Evolutionary conservation across 2,797 vertebrate genomes (phyloP), one percentile per base, ranked within the genome.

Genomic region (Aulostomus chinensis): DNA sequence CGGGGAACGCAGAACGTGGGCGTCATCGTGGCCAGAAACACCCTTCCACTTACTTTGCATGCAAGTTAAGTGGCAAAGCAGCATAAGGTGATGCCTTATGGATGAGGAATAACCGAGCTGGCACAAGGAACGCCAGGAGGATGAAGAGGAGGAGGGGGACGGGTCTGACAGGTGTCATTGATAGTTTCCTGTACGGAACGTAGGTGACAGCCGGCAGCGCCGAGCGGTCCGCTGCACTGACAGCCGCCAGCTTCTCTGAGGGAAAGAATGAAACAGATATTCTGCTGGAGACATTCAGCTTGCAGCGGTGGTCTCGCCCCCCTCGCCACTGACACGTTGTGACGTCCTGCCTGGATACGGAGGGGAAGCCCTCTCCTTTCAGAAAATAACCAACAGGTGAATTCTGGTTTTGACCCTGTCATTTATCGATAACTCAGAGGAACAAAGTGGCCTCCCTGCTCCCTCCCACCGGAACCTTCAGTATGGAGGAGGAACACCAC

Each of bases 101-200:
- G 58, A 32, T 39, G 29, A 51, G 40, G 31, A 3, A 6, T 4
- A 31, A 43, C 36, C 0, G 30, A 65, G 54, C 51, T 26, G 58
- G 51, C 63, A 39, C 42, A 49, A 13, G 10, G 58, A 56, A 31
- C 17, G 15, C 63, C 46, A 58, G 21, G 17, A 35, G 70, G 58
- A 32, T 39, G 29, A 51, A 37, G 31, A 3, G 7, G 48, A 11
- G 28, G 31, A 14, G 28, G 16, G 34, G 31, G 35, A 5, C 17
- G 33, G 60, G 21, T 16, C 3, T 62, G 70, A 67, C 71, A 78
- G 69, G 66, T 78, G 73, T 67, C 77, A 64, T 43, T 71, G 74
- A 73, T 58, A 33, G 57, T 66, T 75, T 68, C 66, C 71, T 72
- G 62, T 65, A 56, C 65, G 45, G 67, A 50, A 31, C 17, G 30